Evolutionary conservation across 1,140 invertebrate species (phyloP).

Genomic region (Drosophila pseudoananassae): DNA sequence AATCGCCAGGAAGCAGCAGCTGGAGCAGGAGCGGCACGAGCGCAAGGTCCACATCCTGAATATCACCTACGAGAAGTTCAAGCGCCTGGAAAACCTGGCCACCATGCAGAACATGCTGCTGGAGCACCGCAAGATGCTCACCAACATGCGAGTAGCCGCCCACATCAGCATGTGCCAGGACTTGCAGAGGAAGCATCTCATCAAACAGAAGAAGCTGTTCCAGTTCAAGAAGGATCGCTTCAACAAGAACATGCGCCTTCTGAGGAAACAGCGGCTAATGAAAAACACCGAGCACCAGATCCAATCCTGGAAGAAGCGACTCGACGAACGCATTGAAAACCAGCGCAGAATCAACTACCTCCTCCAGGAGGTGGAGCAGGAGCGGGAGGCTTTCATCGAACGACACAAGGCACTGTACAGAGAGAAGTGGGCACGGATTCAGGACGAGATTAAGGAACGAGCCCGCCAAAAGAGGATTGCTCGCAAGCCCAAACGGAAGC

Average conservation of each 20-base stretch:
- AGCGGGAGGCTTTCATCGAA: constrained; percentile 64
- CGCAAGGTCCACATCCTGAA: constrained; percentile 46
- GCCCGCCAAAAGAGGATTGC: constrained; percentile 9
- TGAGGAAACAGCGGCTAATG: constrained; percentile 43
- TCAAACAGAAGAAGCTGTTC: constrained; percentile 75
- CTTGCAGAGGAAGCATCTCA: constrained; percentile 69
- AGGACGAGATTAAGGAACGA: constrained; percentile 63
- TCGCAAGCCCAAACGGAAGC: constrained; percentile 35
- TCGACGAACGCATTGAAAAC: constrained; percentile 66
- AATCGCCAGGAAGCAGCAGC: constrained; percentile 45
- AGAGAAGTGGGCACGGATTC: constrained; percentile 66
- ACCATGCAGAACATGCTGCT: constrained; percentile 55
- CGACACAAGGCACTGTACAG: constrained; percentile 53
- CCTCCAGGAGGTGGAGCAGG: constrained; percentile 44
- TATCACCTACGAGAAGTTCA: constrained; percentile 58
- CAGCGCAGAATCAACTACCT: constrained; percentile 59
- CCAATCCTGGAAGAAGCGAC: constrained; percentile 67
- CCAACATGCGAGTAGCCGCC: constrained; percentile 62
- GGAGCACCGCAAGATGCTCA: constrained; percentile 69
- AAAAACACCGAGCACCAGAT: constrained; percentile 57
- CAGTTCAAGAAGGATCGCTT: constrained; percentile 77
- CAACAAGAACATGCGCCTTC: constrained; percentile 60
- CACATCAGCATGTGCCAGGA: constrained; percentile 60
- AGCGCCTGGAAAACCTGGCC: constrained; percentile 49
- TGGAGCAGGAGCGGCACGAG: constrained; percentile 49